These are phyloP conservation scores for Hemistola chrysoprasaria DNA, from an alignment of 2,888 invertebrate genomes.

Conservation along the genomic window DNA sequence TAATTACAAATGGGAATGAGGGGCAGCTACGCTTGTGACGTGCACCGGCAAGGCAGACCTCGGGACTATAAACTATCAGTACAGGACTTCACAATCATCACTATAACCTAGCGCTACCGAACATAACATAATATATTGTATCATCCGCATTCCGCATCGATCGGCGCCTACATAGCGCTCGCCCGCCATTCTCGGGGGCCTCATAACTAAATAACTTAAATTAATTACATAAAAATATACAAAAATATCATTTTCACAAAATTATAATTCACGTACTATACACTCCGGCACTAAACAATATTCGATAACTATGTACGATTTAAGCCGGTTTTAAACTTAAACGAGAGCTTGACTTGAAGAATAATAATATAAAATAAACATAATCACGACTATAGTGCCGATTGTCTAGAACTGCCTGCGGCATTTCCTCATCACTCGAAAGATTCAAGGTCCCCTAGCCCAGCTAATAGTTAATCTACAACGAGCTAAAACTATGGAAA, in stretches of 20 bases:
- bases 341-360: conserved; percentile 79
- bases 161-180: too few relatives aligned
- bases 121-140: conserved; percentile 52
- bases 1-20: conserved; percentile 80
- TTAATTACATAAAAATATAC: conserved; percentile 80
- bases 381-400: conserved; percentile 81
- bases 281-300: conserved; percentile 76
- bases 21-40: conserved; percentile 78
- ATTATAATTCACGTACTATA: conserved; percentile 78
- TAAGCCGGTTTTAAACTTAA: conserved; percentile 78
- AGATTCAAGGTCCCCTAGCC: conserved; percentile 82
- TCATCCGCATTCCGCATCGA: conserved; percentile 61
- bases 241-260: conserved; percentile 82
- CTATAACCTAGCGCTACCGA: conserved; percentile 67
- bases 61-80: conserved; percentile 77
- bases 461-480: conserved; percentile 80
- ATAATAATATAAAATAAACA: conserved; percentile 68
- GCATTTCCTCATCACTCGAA: conserved; percentile 67
- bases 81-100: conserved; percentile 81
- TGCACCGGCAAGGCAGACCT: conserved; percentile 79
- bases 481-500: conserved; percentile 77
- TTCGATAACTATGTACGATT: conserved; percentile 78
- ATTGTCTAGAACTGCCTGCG: conserved; percentile 81
- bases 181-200: conserved; percentile 54
- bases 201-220: conserved; percentile 75